Evolutionary conservation across 30 jellyfish, hydroid and myxozoan species (phyloP), one percentile per base, ranked within the genome.

Genomic region (Cassiopea xamachana): DNA sequence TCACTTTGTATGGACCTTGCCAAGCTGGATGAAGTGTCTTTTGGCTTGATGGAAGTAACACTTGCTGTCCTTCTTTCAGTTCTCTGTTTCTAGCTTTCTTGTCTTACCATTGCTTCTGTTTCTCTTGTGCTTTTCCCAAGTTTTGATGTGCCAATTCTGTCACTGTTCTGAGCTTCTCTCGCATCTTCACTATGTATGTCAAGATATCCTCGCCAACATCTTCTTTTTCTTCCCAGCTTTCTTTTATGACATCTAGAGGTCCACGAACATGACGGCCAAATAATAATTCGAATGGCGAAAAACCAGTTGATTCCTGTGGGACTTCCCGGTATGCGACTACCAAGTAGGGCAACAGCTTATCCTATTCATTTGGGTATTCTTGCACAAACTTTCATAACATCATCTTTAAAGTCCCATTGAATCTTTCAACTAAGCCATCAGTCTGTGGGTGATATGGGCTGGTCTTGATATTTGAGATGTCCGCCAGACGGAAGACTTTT

Each of bases 231-330:
- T 45, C 59, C 88, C 88, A 79, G 45, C 44, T 18, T 10, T 79
- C 82, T 49, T 59, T 79, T 16, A 79, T 77, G 13, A 79, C 60
- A 58, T 27, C 43, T 84, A 84, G 13, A 7, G 87, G 92, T 46
- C 87, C 92, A 46, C 87, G 43, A 13, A 84, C 92, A 8, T 79
- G 45, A 27, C 93, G 71, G 8, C 89, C 89, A 55, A 73, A 86
- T 55, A 86, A 60, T 60, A 86, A 55, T 71, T 86, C 93, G 69
- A 86, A 86, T 1, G 93, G 93, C 27, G 93, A 58, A 58, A 86
- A 75, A 7, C 93, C 89, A 17, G 93, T 86, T 12, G 68, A 14
- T 19, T 27, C 93, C 47, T 75, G 90, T 19, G 90, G 80, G 51
- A 73, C 81, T 19, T 73, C 91, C 15, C 89, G 5, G 68, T 75